phyloP scores from a whole-genome alignment of 2,888 invertebrate genomes.

The Epinotia ramella region DNA sequence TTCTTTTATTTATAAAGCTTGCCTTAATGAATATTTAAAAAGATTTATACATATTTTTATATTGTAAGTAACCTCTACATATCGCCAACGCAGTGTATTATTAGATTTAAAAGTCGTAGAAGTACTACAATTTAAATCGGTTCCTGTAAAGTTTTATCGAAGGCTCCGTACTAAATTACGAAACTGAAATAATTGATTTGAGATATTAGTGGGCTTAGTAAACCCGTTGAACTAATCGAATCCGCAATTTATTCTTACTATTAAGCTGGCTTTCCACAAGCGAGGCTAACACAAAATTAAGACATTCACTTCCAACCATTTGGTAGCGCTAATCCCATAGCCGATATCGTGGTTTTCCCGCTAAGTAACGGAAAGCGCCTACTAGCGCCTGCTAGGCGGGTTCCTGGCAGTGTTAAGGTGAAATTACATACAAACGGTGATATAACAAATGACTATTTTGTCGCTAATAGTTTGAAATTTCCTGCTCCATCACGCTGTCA shows the following conservation, averaged over 20 bases:
- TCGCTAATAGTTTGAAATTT: too few species aligned
- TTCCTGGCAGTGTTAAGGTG: too few species aligned
- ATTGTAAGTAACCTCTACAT: not conserved
- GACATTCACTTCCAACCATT: too few species aligned
- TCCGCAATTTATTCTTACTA: not conserved
- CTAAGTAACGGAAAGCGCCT: too few species aligned
- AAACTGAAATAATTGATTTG: not conserved
- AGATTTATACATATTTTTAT: not conserved
- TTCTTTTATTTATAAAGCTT: slow-evolving; percentile 24
- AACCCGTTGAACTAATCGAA: not conserved
- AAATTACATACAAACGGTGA: too few species aligned
- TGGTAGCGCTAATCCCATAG: too few species aligned
- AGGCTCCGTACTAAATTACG: not conserved
- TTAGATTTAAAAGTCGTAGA: not conserved
- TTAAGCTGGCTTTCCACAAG: not conserved
- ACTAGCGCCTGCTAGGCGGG: too few species aligned
- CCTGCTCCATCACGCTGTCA: not conserved
- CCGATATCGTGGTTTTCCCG: too few species aligned
- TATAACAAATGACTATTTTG: too few species aligned
- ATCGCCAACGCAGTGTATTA: too few species aligned
- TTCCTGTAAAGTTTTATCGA: not conserved
- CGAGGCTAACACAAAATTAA: too few species aligned
- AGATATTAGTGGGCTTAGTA: not conserved
- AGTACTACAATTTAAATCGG: not conserved
- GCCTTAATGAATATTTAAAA: not conserved